Conservation (phyloP, 1,140 invertebrate species). For the Diorhabda sublineata region DNA sequence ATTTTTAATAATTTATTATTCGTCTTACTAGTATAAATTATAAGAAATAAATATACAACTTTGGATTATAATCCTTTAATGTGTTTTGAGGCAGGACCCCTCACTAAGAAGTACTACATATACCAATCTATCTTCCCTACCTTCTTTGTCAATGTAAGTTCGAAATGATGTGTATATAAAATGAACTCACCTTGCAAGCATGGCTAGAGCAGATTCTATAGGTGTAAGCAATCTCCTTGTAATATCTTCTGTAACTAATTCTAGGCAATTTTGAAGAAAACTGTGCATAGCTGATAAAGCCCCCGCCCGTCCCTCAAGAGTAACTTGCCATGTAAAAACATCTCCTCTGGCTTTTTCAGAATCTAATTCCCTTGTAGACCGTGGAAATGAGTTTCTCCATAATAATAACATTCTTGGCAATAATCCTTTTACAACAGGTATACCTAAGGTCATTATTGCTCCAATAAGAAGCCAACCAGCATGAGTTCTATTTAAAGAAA, state of each 20-base stretch:
- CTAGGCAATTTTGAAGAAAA: constrained; percentile 85
- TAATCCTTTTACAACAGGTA: constrained; percentile 82
- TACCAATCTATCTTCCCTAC: no score
- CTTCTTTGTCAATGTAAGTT: not conserved
- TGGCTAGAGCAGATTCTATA: constrained; percentile 89
- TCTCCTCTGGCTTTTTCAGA: constrained; percentile 96
- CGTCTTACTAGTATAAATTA: no score
- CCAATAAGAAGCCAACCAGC: constrained; percentile 97
- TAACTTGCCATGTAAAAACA: constrained; percentile 98
- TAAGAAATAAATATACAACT: no score
- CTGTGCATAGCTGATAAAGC: constrained; percentile 94
- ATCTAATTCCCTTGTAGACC: constrained; percentile 92
- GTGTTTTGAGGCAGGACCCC: no score
- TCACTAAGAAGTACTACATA: no score
- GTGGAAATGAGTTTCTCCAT: constrained; percentile 97
- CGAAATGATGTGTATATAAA: constrained; percentile 1
- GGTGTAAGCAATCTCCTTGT: constrained; percentile 78
- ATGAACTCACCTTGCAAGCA: constrained; percentile 80
- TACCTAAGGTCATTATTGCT: constrained; percentile 90
- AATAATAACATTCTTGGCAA: constrained; percentile 88
- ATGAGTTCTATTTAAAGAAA: constrained; percentile 91
- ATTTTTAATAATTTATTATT: no score
- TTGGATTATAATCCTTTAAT: no score
- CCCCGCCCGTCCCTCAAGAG: constrained; percentile 91
- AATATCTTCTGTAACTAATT: constrained; percentile 85